These are phyloP conservation scores for Aplodontia rufa DNA, from an alignment of 2,113 vertebrate genomes.

Conservation along the genomic window DNA sequence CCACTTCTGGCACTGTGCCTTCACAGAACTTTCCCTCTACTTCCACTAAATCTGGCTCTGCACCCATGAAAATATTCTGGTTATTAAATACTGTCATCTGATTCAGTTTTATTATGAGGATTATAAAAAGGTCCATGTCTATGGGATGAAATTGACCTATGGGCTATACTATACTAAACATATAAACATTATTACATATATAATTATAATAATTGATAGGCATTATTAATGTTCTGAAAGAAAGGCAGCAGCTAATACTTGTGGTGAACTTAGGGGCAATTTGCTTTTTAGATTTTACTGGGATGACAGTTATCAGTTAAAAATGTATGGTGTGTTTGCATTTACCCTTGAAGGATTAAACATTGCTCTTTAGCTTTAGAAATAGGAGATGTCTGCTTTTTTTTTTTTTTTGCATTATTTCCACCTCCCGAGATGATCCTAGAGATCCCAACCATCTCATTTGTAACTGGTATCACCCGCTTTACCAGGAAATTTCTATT, in stretches of 20 bases:
- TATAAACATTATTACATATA: neutral
- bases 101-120: neutral
- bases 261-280: neutral
- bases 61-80: neutral
- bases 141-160: neutral
- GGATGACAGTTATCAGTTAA: neutral
- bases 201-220: neutral
- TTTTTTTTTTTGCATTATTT: neutral
- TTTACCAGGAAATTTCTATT: neutral
- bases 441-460: neutral
- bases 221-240: neutral
- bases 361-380: neutral
- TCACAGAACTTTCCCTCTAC: neutral
- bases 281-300: neutral
- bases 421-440: neutral
- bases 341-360: slow-evolving; percentile 6
- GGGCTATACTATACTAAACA: neutral
- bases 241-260: neutral
- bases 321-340: neutral
- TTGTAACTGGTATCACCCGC: neutral
- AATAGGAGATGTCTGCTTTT: neutral
- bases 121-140: neutral
- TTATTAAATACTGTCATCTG: neutral
- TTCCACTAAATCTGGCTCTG: neutral
- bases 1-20: neutral